Percentiles rank a stretch among this genome's conserved stretches.
phyloP scores from a whole-genome alignment of 2,797 vertebrate genomes.

The Coccyzus lansbergi region DNA sequence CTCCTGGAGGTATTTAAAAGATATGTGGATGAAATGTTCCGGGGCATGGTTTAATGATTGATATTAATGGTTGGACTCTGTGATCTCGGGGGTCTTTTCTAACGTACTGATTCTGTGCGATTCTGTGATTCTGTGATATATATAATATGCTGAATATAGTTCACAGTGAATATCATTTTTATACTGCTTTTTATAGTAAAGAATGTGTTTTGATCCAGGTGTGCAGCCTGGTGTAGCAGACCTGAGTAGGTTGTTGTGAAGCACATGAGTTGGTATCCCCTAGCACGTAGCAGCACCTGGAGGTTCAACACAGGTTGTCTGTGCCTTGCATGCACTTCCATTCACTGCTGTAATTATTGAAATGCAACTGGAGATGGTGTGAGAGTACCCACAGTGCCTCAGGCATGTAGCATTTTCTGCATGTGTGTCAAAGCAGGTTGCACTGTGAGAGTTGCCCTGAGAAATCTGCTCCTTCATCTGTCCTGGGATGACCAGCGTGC shows the following conservation, averaged over 20 bases:
- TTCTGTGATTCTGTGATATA: too few species aligned
- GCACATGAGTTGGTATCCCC: fast-evolving
- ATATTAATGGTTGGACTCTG: too few species aligned
- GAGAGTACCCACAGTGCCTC: neutral
- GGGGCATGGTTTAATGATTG: too few species aligned
- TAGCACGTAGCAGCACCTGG: neutral
- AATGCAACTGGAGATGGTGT: neutral
- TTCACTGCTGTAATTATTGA: neutral
- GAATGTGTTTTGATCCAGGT: neutral
- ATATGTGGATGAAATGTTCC: too few species aligned
- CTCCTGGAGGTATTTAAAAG: too few species aligned
- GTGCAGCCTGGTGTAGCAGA: neutral
- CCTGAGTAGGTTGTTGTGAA: neutral
- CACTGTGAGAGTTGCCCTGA: neutral
- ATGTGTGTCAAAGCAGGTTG: fast-evolving
- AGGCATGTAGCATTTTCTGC: neutral
- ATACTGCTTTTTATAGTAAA: neutral
- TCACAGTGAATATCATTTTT: neutral
- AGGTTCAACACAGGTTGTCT: neutral
- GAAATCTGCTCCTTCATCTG: neutral
- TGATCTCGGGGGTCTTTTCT: too few species aligned
- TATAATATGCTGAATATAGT: neutral
- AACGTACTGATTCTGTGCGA: too few species aligned
- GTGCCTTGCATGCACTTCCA: neutral
- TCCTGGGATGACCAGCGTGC: neutral